Percentiles rank a stretch among this genome's conserved stretches.
Conservation (phyloP, 2,797 vertebrate genomes). For the Notoglanidium macrostoma region DNA sequence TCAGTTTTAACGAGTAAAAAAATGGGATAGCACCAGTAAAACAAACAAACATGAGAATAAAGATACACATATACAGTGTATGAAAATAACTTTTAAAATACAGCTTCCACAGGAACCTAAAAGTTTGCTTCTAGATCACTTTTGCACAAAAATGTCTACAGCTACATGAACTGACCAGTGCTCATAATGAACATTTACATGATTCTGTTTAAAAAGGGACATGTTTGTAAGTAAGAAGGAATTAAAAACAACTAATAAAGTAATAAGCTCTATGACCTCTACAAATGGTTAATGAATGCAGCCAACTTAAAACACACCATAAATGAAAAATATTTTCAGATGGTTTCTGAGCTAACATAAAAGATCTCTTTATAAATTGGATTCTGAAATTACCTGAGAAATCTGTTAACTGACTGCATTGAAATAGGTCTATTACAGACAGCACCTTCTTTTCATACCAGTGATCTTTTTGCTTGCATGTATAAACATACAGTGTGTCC, state of each 20-base stretch:
- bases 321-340: constrained; percentile 29
- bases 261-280: constrained; percentile 36
- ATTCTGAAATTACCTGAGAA: constrained; percentile 75
- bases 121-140: constrained; percentile 36
- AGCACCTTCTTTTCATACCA: constrained; percentile 59
- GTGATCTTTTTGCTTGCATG: constrained; percentile 61
- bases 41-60: constrained; percentile 39
- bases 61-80: constrained; percentile 38
- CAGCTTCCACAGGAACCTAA: constrained; percentile 56
- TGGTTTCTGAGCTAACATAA: constrained; percentile 28
- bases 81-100: constrained; percentile 28
- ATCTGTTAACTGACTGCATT: constrained; percentile 65
- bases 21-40: constrained; percentile 45
- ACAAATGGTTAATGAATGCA: constrained; percentile 13
- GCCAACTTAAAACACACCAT: constrained; percentile 40
- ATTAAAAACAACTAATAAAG: constrained; percentile 18
- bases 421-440: constrained; percentile 57
- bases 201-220: constrained; percentile 32
- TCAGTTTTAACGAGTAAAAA: constrained; percentile 37
- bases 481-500: constrained; percentile 72
- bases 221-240: neutral
- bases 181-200: constrained; percentile 32
- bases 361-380: constrained; percentile 56
- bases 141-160: constrained; percentile 4
- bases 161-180: constrained; percentile 31